Percentiles rank a stretch among this genome's conserved stretches.
Evolutionary conservation across 2,888 invertebrate species (phyloP).

Genomic region (Heteromyza rotundicornis): DNA sequence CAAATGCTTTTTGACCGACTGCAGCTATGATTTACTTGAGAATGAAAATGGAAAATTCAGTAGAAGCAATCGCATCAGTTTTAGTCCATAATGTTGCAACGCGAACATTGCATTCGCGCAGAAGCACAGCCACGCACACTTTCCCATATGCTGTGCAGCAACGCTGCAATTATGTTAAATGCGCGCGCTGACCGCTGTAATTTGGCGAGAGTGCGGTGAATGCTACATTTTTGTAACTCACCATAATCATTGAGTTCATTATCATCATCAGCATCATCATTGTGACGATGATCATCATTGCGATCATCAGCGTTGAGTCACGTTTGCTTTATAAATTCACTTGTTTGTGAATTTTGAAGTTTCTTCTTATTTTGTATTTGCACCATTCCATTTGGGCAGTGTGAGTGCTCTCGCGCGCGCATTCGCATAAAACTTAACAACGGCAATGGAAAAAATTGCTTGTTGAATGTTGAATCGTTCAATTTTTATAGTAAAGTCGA

Average conservation of each 20-base stretch:
- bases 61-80: too few species aligned
- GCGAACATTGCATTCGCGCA: too few species aligned
- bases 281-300: background rate
- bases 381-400: conserved; percentile 14
- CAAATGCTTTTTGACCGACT: background rate
- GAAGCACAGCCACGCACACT: background rate
- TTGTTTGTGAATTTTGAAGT: conserved; percentile 5
- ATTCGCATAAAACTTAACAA: background rate
- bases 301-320: conserved; percentile 32
- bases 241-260: too few species aligned
- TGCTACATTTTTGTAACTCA: background rate
- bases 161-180: conserved; percentile 52
- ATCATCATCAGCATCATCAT: background rate
- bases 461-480: too few species aligned
- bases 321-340: conserved; percentile 32
- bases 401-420: too few species aligned
- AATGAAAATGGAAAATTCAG: too few species aligned
- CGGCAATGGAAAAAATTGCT: conserved; percentile 9
- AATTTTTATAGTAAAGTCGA: conserved; percentile 25
- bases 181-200: conserved; percentile 24
- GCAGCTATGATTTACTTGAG: background rate
- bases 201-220: background rate
- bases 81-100: too few species aligned
- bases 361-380: conserved; percentile 14
- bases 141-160: conserved; percentile 16